Percentiles rank a stretch among this genome's conserved stretches.
Conservation (phyloP, 2,797 vertebrate genomes). For the Pipistrellus nathusii region DNA sequence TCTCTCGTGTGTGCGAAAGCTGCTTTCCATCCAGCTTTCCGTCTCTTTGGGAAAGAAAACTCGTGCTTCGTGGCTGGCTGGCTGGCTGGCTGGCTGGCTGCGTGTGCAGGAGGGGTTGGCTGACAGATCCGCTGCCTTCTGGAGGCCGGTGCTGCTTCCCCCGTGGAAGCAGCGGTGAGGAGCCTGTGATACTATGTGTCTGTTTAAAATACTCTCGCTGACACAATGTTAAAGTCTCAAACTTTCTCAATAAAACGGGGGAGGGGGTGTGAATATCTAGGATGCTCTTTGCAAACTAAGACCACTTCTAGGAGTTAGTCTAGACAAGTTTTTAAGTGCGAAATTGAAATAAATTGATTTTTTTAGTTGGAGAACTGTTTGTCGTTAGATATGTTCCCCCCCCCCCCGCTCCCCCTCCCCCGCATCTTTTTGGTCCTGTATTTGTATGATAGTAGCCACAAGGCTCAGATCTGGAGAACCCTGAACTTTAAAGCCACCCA, state of each 20-base stretch:
- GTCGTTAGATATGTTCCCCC: neutral
- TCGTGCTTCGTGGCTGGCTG: too few relatives aligned
- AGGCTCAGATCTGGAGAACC: neutral
- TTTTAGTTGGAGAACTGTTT: neutral
- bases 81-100: neutral
- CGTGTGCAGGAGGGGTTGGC: neutral
- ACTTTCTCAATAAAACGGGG: neutral
- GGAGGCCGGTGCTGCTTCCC: neutral
- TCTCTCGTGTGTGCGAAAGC: too few relatives aligned
- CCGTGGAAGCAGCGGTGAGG: neutral
- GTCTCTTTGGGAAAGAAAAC: too few relatives aligned
- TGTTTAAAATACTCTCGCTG: neutral
- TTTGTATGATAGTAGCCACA: neutral
- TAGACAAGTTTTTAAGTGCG: slow-evolving; percentile 8
- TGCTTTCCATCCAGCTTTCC: too few relatives aligned
- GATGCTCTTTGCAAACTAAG: neutral
- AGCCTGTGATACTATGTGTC: neutral
- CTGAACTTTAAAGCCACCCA: slow-evolving; percentile 17
- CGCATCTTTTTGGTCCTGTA: neutral
- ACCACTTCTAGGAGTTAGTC: neutral
- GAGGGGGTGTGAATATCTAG: neutral
- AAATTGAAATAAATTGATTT: neutral
- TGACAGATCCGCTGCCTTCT: neutral
- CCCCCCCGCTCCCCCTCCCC: neutral
- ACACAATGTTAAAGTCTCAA: neutral